These are phyloP conservation scores for Anser brachyrhynchus DNA, from an alignment of 2,113 vertebrate genomes.

Conservation along the genomic window DNA sequence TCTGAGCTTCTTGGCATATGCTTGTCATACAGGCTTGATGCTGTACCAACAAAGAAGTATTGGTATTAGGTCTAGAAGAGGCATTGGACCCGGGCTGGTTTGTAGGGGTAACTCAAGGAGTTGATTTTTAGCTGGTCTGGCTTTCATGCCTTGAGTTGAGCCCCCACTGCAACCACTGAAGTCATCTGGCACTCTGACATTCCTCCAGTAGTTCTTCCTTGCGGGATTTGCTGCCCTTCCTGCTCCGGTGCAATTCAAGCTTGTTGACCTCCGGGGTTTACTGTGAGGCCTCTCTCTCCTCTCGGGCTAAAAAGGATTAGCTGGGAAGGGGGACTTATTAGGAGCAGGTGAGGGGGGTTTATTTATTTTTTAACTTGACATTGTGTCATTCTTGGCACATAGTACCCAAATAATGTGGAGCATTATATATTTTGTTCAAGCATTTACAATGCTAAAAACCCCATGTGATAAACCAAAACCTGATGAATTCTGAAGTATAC, in stretches of 20 bases:
- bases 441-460: background rate
- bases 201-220: conserved; percentile 11
- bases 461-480: background rate
- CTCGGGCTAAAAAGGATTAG: background rate
- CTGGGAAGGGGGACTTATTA: background rate
- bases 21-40: background rate
- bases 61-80: background rate
- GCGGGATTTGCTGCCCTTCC: conserved; percentile 24
- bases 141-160: background rate
- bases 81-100: background rate
- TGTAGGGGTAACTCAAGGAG: background rate
- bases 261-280: background rate
- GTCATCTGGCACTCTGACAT: background rate
- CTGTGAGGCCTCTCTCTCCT: background rate
- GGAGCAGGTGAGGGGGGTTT: background rate
- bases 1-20: conserved; percentile 17
- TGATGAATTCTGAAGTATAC: background rate
- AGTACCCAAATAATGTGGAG: background rate
- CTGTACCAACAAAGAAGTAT: background rate
- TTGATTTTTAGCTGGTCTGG: background rate
- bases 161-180: background rate
- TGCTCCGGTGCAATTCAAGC: conserved; percentile 12
- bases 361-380: background rate
- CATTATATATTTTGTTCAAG: background rate
- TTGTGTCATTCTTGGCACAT: background rate